Percentiles rank a stretch among this genome's conserved stretches.
Evolutionary conservation across 2,113 vertebrate species (phyloP).

Genomic region (Corythoichthys intestinalis): DNA sequence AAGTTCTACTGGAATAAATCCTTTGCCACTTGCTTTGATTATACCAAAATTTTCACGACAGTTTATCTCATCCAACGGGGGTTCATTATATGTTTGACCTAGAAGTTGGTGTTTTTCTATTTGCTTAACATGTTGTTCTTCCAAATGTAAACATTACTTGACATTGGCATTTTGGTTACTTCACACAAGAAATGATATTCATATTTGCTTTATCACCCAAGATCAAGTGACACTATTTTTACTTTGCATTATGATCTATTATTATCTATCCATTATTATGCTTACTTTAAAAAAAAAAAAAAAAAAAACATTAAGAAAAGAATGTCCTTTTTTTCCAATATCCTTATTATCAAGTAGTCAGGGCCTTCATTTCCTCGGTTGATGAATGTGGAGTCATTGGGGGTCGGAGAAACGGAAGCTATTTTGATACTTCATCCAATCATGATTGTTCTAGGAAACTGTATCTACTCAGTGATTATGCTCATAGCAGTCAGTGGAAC

Average conservation of each 20-base stretch:
- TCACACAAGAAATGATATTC: not conserved
- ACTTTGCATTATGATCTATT: not conserved
- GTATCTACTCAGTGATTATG: conserved; percentile 45
- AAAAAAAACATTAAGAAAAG: conserved; percentile 10
- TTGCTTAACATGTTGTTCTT: conserved; percentile 11
- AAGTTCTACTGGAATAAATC: too few species aligned
- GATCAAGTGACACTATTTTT: conserved; percentile 13
- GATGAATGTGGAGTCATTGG: conserved; percentile 59
- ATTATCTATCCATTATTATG: conserved; percentile 33
- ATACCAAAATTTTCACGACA: not conserved
- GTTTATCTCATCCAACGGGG: not conserved
- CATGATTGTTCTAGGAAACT: conserved; percentile 44
- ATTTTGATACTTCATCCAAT: conserved; percentile 56
- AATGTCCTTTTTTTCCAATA: conserved; percentile 56
- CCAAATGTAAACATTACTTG: conserved; percentile 10
- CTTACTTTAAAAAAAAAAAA: not conserved
- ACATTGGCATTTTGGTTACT: conserved; percentile 9
- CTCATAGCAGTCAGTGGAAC: conserved; percentile 5
- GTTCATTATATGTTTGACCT: conserved; percentile 9
- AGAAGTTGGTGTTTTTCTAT: conserved; percentile 24
- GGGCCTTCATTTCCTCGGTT: conserved; percentile 53
- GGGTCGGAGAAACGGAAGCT: conserved; percentile 43
- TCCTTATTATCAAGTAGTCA: conserved; percentile 63
- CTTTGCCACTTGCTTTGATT: not conserved
- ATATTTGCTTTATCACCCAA: conserved; percentile 4